Evolutionary conservation across 2,888 invertebrate genomes (phyloP), one percentile per base, ranked within the genome.

Genomic region (Branchipolynoe longqiensis): DNA sequence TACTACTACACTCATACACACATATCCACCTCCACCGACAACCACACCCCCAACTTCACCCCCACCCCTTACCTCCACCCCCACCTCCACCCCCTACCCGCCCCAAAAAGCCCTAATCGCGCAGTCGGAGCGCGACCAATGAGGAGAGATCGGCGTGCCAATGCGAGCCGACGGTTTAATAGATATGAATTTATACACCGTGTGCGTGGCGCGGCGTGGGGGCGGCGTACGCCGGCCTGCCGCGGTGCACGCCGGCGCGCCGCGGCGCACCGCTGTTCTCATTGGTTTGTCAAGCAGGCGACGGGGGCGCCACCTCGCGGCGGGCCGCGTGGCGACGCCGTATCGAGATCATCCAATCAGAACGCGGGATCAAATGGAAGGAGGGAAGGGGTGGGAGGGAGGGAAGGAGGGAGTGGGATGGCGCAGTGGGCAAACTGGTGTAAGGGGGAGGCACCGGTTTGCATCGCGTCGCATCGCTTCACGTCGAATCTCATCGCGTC

Each of bases 161-260:
- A 78, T 78, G 54, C 33, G 78, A 78, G 28, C 48, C 54, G 78
- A 78, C 78, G 78, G 41, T 78, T 78, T 78, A 78, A 78, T 78
- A 78, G 78, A 78, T 48, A 48, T 48, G 48, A 78, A 78, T 78
- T 78, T 78, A 54, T 78, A 48, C 48, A 33, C 38, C 69, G 41
- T 48, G 48, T 48, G 31, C 1, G 18, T 31, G 62, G 25, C 62
- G 18, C 62, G 62, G 28, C 28, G 62, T 28, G 31, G 62, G 62
- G 62, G 62, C 62, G 62, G 31, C 62, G 62, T 31, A 12, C 25
- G 62, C 28, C 62, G 62, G 62, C 28, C n/a, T n/a, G n/a, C 54
- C 22, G 18, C 54, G 14, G 14, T 54, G 54, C 54, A 22, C 54
- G 54, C 54, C 14, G 14, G 18, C 54, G 18, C 22, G 54, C 14